Base-by-base conservation (phyloP, 2,888 invertebrate genomes). In the Eupithecia centaureata region DNA sequence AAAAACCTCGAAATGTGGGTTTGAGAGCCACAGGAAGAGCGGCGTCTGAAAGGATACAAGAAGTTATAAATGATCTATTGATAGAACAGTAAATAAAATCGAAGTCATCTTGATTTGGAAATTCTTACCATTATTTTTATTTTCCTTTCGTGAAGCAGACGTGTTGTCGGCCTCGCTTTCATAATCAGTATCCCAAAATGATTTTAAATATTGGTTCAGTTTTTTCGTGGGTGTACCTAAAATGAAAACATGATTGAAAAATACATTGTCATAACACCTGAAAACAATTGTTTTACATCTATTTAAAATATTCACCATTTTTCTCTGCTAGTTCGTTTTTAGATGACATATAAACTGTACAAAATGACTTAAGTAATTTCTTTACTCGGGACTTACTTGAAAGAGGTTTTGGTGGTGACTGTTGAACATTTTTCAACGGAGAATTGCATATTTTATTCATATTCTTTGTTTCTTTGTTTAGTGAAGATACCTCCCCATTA, bases 181-280 rank as follows among this genome's bases (percentile, higher is more conserved):
- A 59, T 79, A 79, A 74, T 91, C 91, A 27, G 86, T 88, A 56
- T 89, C 88, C 91, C 90, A 90, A 78, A 90, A 91, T 13, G 82
- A 79, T 76, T 83, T 88, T 0, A 78, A 80, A 68, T 76, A 76
- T 57, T 71, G 82, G 32, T 78, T 76, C 4, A 76, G 47, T 22
- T n/a, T 76, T 60, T 68, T 70, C 7, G 38, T 70, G 52, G 56
- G n/a, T 12, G 60, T 63, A 72, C 67, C 84, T 84, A 70, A 42
- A 82, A 65, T 33, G 12, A 25, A 33, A 12, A 28, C 30, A n/a
- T n/a, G n/a, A 63, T 27, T 18, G 25, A 32, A 27, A 54, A 27
- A 30, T 56, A n/a, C 28, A 52, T 52, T 4, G 2, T 0, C 5
- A 33, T 33, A 33, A 7, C 33, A 33, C 33, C n/a, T n/a, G n/a